phyloP scores from a whole-genome alignment of 2,888 invertebrate genomes.

The Gortyna flavago region DNA sequence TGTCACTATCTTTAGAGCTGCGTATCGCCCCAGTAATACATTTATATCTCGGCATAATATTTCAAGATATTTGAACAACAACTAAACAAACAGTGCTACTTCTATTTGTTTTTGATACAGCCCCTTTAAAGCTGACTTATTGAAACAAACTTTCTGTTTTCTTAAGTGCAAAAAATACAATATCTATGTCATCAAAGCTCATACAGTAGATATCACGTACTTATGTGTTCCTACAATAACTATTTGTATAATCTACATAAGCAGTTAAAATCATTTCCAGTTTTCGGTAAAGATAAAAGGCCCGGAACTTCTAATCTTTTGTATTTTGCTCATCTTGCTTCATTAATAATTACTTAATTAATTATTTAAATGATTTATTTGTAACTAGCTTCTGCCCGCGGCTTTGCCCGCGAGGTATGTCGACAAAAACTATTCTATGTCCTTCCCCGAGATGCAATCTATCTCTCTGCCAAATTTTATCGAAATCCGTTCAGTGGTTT shows the following conservation, averaged over 20 bases:
- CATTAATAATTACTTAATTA: too few relatives aligned
- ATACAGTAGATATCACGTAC: not conserved
- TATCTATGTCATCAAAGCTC: not conserved
- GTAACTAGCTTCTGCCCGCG: too few relatives aligned
- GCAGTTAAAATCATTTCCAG: not conserved
- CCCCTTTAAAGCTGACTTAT: not conserved
- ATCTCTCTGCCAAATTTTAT: too few relatives aligned
- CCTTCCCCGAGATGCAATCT: too few relatives aligned
- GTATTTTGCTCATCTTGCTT: not conserved
- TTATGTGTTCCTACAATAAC: not conserved
- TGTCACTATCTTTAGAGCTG: not conserved
- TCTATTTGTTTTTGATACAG: not conserved
- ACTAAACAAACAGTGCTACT: not conserved
- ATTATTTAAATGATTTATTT: too few relatives aligned
- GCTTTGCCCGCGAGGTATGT: too few relatives aligned
- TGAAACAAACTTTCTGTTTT: not conserved
- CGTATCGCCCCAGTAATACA: not conserved
- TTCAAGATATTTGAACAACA: not conserved
- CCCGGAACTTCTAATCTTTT: not conserved
- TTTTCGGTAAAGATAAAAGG: not conserved
- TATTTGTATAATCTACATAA: not conserved
- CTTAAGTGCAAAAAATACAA: not conserved
- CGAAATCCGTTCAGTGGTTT: too few relatives aligned
- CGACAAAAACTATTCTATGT: too few relatives aligned
- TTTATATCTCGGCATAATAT: not conserved